phyloP scores from a whole-genome alignment of 2,797 vertebrate species.

The Crocidura indochinensis region DNA sequence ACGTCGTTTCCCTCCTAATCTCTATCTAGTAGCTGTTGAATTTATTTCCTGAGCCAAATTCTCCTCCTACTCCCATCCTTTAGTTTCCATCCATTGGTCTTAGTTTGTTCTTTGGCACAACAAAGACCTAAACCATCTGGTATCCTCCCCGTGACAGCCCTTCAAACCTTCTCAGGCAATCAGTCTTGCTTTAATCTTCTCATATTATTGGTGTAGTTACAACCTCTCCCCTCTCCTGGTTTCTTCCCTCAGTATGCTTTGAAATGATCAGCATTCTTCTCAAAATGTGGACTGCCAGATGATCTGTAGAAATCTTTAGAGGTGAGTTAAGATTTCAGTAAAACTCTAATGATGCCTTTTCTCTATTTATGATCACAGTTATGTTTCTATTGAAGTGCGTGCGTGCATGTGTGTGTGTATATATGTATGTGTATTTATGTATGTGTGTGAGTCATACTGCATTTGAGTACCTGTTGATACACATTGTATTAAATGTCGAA shows the following conservation, averaged over 20 bases:
- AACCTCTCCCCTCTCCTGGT: neutral
- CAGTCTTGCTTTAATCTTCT: slow-evolving; percentile 26
- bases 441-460: neutral
- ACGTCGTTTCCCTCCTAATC: slow-evolving; percentile 80
- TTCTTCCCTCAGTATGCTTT: slow-evolving; percentile 52
- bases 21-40: slow-evolving; percentile 81
- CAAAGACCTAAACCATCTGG: slow-evolving; percentile 35
- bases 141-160: slow-evolving; percentile 7
- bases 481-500: neutral
- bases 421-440: neutral
- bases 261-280: slow-evolving; percentile 22
- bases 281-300: slow-evolving; percentile 6
- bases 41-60: slow-evolving; percentile 77
- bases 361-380: neutral
- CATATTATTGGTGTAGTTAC: neutral
- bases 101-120: slow-evolving; percentile 62
- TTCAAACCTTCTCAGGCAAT: slow-evolving; percentile 30
- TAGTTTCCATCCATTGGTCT: slow-evolving; percentile 62
- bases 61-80: slow-evolving; percentile 62
- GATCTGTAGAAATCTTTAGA: slow-evolving; percentile 6
- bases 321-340: slow-evolving; percentile 14
- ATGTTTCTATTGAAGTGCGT: neutral
- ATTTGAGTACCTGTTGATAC: slow-evolving; percentile 6
- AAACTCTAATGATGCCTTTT: slow-evolving; percentile 18
- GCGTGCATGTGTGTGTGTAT: neutral